Base-by-base conservation (phyloP, 2,113 vertebrate genomes). In the Zapornia atra region DNA sequence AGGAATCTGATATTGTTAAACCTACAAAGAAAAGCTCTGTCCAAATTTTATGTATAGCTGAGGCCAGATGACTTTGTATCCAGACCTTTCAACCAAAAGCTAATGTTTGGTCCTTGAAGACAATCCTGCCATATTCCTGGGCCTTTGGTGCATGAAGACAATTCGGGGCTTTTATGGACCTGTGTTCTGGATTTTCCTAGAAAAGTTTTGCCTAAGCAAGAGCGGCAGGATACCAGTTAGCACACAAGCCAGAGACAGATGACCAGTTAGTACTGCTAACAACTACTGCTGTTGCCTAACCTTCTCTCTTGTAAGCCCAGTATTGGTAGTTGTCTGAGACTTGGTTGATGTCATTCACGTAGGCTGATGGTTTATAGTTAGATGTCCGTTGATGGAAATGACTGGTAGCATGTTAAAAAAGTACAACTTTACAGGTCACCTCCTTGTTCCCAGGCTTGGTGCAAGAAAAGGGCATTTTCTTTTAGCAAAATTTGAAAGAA, bases 401-500 rank as follows among this genome's bases (percentile, higher is more conserved):
- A 29, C 18, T 53, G 18, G 50, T 33, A 8, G 16, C 21, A 15
- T 15, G 34, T 78, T 38, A 53, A 33, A 80, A 72, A 70, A 63
- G 34, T 91, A 48, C 22, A 59, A 53, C 38, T 91, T 93, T 9
- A 21, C 8, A 5, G 77, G 83, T 71, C 83, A 31, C 1, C 7
- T 89, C 73, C 46, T 92, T 75, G 18, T 91, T 76, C 13, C 11
- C 44, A 75, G 20, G 21, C 34, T 71, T 88, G 80, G 38, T 10
- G 2, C 36, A 86, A 94, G 80, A 73, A 86, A 78, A 92, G 56
- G 42, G 5, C 42, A 18, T n/a, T 34, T 78, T 80, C 34, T 63
- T 92, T 85, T 31, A 71, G 31, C 38, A 48, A 69, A 77, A 86
- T 84, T 40, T 95, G 31, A 94, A 95, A 91, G 82, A 56, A 82